phyloP scores from a whole-genome alignment of 92 coral and sea anemone species.

The Epizoanthus stellaris region DNA sequence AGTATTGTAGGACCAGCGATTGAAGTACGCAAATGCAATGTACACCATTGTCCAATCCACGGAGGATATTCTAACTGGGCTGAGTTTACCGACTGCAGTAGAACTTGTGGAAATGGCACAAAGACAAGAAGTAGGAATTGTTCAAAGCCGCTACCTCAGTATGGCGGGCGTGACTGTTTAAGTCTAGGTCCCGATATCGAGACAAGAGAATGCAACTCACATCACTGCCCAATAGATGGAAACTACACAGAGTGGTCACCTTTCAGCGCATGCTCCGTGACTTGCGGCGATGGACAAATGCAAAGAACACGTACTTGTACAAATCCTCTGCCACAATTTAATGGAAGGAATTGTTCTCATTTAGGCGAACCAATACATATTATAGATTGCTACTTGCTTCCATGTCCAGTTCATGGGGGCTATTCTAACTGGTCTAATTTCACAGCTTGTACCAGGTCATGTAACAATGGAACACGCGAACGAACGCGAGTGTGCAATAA shows the following conservation, averaged over 20 bases:
- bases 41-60: conserved; percentile 68
- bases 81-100: conserved; percentile 61
- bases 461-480: conserved; percentile 53
- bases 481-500: conserved; percentile 64
- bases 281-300: conserved; percentile 72
- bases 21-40: conserved; percentile 48
- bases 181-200: conserved; percentile 69
- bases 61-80: conserved; percentile 75
- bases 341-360: conserved; percentile 77
- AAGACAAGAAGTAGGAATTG: conserved; percentile 59
- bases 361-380: conserved; percentile 64
- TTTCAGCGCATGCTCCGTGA: conserved; percentile 64
- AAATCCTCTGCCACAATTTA: conserved; percentile 79
- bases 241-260: conserved; percentile 75
- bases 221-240: conserved; percentile 85
- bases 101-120: conserved; percentile 64
- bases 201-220: conserved; percentile 52
- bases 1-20: conserved; percentile 29
- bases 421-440: conserved; percentile 66
- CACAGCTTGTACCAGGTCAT: conserved; percentile 58
- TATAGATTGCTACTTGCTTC: conserved; percentile 51
- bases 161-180: conserved; percentile 65
- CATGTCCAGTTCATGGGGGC: conserved; percentile 73
- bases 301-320: conserved; percentile 72
- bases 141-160: conserved; percentile 65